A percentile compares a stretch with the other conserved stretches of the same genome.
These are phyloP conservation scores for Sitta europaea DNA, from an alignment of 2,113 vertebrate genomes.

Conservation along the genomic window DNA sequence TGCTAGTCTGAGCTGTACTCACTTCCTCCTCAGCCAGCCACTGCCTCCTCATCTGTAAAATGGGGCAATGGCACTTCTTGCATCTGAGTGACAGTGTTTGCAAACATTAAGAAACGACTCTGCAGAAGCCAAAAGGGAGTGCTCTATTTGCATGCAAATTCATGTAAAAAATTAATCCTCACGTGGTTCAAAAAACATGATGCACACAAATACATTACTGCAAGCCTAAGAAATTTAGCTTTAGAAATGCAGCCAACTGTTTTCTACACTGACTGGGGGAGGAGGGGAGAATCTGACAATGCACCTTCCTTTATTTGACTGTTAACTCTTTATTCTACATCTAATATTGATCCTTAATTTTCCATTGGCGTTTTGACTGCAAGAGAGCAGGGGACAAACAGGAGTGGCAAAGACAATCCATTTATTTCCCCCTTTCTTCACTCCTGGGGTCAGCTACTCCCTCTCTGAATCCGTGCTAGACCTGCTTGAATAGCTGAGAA, in stretches of 20 bases:
- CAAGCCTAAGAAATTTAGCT: conserved; percentile 29
- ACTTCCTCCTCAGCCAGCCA: conserved; percentile 6
- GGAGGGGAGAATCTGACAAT: neutral
- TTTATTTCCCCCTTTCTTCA: conserved; percentile 37
- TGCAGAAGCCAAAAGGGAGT: conserved; percentile 28
- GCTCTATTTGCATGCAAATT: conserved; percentile 57
- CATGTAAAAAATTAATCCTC: conserved; percentile 57
- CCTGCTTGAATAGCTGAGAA: conserved; percentile 71
- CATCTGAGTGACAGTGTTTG: conserved; percentile 36
- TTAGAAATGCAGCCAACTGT: neutral
- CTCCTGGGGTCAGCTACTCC: conserved; percentile 59
- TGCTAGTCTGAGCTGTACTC: neutral
- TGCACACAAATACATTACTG: conserved; percentile 30
- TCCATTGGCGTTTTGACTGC: conserved; percentile 41
- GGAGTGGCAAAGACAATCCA: conserved; percentile 23
- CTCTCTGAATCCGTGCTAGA: conserved; percentile 68
- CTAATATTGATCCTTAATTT: conserved; percentile 41
- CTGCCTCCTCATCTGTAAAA: conserved; percentile 50
- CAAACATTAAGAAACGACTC: conserved; percentile 18
- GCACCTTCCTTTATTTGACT: neutral
- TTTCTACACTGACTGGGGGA: neutral
- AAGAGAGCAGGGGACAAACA: conserved; percentile 60
- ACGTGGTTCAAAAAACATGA: conserved; percentile 48
- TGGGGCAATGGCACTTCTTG: neutral
- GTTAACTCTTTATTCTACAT: conserved; percentile 26